Evolutionary conservation across 2,888 invertebrate genomes (phyloP), one percentile per base, ranked within the genome.

Genomic region (Agapostemon virescens): DNA sequence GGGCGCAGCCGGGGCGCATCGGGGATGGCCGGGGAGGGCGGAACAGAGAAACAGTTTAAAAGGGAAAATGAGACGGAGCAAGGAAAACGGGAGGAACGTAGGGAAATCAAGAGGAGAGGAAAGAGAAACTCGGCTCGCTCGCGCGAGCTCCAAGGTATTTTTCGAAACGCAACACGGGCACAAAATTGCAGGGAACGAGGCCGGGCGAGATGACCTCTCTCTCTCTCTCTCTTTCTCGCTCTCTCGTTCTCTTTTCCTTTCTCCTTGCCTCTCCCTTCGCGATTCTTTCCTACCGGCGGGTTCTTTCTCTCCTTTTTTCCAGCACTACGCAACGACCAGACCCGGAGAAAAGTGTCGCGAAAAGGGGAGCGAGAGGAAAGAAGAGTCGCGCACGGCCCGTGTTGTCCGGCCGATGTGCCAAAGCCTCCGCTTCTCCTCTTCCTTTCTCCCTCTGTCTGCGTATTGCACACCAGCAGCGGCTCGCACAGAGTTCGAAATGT

Each of bases 401-500:
- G 82, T 68, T 81, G 81, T 83, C 82, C 72, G 77, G 42, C 67
- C 68, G 36, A 63, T 36, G 78, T 55, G 58, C 74, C 73, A 33
- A 30, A 33, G 33, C 58, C 64, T 40, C 40, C 40, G 45, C 71
- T 68, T n/a, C n/a, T n/a, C n/a, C 49, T 49, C 49, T n/a, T 49
- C n/a, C 49, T n/a, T n/a, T n/a, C 49, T 49, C 49, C n/a, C n/a
- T 26, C 26, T 70, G 74, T 68, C 77, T 69, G 80, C 68, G 81
- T 71, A 74, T 75, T 83, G 74, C 81, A 79, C 77, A 83, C 33
- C 30, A 20, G 30, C 20, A 38, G 66, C 73, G 70, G 79, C 45
- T 64, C 69, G 79, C 74, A 80, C 75, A 87, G 76, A 85, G 81
- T 83, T 77, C 70, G 75, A 78, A 83, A 81, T 81, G 85, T 86